A percentile compares a stretch with the other conserved stretches of the same genome.
These are phyloP conservation scores for Lasioglossum villosulum DNA, from an alignment of 2,888 invertebrate species.

Conservation along the genomic window DNA sequence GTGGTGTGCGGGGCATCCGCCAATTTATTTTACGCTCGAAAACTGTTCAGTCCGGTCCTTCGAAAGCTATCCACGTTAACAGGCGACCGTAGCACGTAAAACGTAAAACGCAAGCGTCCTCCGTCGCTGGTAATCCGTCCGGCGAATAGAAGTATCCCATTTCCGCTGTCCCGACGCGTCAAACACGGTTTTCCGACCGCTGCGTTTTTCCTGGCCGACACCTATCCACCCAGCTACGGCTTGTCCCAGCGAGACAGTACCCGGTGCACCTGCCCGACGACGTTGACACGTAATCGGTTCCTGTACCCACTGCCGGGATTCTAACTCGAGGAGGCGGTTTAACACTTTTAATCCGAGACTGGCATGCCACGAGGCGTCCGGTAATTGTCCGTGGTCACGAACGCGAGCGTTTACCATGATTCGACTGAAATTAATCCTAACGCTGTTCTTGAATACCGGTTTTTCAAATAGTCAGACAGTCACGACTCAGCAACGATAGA, in stretches of 20 bases:
- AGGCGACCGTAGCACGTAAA: background rate
- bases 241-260: background rate
- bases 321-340: constrained; percentile 39
- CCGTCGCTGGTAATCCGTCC: background rate
- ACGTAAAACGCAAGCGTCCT: background rate
- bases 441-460: background rate
- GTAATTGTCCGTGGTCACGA: background rate
- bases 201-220: constrained; percentile 26
- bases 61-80: constrained; percentile 4
- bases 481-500: no score
- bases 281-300: constrained; percentile 44
- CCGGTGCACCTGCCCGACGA: background rate
- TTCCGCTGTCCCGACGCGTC: constrained; percentile 9
- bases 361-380: background rate
- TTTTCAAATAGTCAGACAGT: no score
- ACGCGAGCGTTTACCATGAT: background rate
- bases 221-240: constrained; percentile 31
- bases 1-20: background rate
- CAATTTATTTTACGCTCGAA: background rate
- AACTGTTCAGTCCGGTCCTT: background rate
- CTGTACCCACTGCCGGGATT: background rate
- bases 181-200: constrained; percentile 25
- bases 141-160: constrained; percentile 12
- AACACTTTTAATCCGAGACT: constrained; percentile 16
- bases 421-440: background rate